phyloP scores from a whole-genome alignment of 1,140 invertebrate genomes.

The Drosophila lacertosa region DNA sequence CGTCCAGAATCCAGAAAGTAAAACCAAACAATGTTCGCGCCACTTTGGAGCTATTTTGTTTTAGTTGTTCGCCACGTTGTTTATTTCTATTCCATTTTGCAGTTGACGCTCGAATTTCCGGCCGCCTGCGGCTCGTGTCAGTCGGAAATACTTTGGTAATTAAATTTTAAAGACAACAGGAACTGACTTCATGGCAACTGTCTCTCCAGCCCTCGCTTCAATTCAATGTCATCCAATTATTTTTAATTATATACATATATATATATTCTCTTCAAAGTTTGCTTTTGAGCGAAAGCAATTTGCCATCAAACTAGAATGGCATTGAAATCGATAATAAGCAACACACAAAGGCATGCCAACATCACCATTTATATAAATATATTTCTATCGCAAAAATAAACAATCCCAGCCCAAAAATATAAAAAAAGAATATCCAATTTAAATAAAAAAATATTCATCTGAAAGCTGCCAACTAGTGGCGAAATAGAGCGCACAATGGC shows the following conservation, averaged over 20 bases:
- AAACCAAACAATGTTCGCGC: slow-evolving; percentile 47
- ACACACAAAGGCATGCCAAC: slow-evolving; percentile 16
- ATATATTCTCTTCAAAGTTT: slow-evolving; percentile 8
- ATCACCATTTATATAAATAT: too few relatives aligned
- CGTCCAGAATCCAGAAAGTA: slow-evolving; percentile 3
- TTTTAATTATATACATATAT: slow-evolving; percentile 55
- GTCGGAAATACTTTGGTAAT: slow-evolving; percentile 71
- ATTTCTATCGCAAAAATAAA: slow-evolving; percentile 56
- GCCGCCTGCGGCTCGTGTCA: slow-evolving; percentile 34
- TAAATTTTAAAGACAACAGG: slow-evolving; percentile 65
- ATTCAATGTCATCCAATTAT: slow-evolving; percentile 68
- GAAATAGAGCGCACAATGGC: slow-evolving; percentile 7
- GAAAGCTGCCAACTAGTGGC: slow-evolving; percentile 7
- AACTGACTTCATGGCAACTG: slow-evolving; percentile 20
- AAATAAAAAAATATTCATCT: slow-evolving; percentile 44
- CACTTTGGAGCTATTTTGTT: slow-evolving; percentile 56
- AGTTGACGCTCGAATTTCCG: slow-evolving; percentile 72
- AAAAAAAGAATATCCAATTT: slow-evolving; percentile 52
- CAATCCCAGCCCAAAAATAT: slow-evolving; percentile 29
- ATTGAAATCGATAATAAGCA: slow-evolving; percentile 58
- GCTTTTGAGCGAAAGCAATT: slow-evolving; percentile 37
- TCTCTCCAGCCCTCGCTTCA: slow-evolving; percentile 1
- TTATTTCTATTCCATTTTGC: slow-evolving; percentile 47
- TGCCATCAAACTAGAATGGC: slow-evolving; percentile 43
- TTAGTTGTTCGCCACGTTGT: slow-evolving; percentile 31